These are phyloP conservation scores for Brachionichthys hirsutus DNA, from an alignment of 2,113 vertebrate species.

Conservation along the genomic window DNA sequence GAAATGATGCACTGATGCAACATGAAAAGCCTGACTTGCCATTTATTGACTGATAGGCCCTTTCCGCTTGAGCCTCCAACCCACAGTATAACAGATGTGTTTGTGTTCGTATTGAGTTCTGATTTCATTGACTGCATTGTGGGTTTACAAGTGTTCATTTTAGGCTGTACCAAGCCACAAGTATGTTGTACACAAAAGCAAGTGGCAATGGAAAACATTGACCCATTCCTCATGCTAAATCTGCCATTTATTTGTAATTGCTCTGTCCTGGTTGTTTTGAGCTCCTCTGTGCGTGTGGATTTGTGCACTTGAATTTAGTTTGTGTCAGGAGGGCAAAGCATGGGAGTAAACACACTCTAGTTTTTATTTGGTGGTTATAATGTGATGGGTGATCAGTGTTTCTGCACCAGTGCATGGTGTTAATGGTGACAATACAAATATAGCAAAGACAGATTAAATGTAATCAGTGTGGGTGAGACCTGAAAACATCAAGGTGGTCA, in stretches of 20 bases:
- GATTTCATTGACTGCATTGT: too few species aligned
- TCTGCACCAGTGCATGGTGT: not conserved
- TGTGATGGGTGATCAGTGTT: not conserved
- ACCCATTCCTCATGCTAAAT: slow-evolving; percentile 16
- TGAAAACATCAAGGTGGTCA: not conserved
- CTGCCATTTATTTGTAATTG: slow-evolving; percentile 24
- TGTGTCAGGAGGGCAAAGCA: slow-evolving; percentile 9
- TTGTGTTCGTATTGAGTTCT: too few species aligned
- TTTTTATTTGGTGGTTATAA: slow-evolving; percentile 6
- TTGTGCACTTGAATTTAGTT: not conserved
- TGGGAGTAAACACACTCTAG: not conserved
- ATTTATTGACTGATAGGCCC: too few species aligned
- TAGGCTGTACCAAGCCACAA: not conserved
- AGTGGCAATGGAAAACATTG: not conserved
- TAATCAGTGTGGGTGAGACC: not conserved
- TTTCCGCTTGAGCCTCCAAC: too few species aligned
- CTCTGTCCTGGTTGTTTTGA: slow-evolving; percentile 3
- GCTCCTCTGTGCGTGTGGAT: not conserved
- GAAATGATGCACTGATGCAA: not conserved
- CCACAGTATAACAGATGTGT: too few species aligned
- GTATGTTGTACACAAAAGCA: not conserved
- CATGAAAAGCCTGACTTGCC: not conserved
- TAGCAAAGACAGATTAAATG: slow-evolving; percentile 1
- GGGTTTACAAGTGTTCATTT: too few species aligned
- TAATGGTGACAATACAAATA: not conserved